Evolutionary conservation across 2,888 invertebrate genomes (phyloP).

Genomic region (Ornithoptera priamus): DNA sequence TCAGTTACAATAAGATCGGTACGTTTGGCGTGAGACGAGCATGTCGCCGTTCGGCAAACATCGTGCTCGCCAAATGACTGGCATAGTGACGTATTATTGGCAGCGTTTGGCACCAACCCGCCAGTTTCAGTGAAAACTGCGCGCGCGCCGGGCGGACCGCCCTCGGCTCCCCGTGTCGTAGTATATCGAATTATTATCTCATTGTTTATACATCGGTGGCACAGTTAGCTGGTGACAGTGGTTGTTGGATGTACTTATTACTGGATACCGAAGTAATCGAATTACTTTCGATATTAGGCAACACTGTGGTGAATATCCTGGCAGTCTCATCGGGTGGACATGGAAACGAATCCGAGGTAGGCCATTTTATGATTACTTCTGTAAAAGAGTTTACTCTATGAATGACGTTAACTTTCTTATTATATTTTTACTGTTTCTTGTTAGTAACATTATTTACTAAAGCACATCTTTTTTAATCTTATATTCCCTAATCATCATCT

Average conservation of each 20-base stretch:
- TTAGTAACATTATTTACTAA: too few species aligned
- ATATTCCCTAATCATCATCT: too few species aligned
- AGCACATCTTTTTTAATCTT: too few species aligned
- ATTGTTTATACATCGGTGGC: slow-evolving; percentile 22
- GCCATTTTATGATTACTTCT: slow-evolving; percentile 2
- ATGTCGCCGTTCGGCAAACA: slow-evolving; percentile 36
- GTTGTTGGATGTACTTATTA: slow-evolving; percentile 14
- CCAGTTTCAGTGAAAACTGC: slow-evolving; percentile 65
- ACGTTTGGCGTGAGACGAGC: slow-evolving; percentile 26
- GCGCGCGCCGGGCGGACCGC: slow-evolving; percentile 54
- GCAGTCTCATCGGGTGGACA: not conserved
- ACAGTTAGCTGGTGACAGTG: slow-evolving; percentile 35
- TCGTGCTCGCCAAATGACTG: slow-evolving; percentile 50
- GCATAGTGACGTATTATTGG: slow-evolving; percentile 47
- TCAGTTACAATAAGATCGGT: slow-evolving; percentile 3
- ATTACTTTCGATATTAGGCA: slow-evolving; percentile 30
- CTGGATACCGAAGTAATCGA: slow-evolving; percentile 22
- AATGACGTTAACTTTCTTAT: too few species aligned
- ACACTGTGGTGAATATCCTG: not conserved
- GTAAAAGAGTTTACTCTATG: not conserved
- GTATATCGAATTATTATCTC: slow-evolving; percentile 30
- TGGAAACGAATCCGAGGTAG: slow-evolving; percentile 12
- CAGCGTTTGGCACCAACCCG: slow-evolving; percentile 44
- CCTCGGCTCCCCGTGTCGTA: slow-evolving; percentile 52
- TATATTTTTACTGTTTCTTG: too few species aligned